Evolutionary conservation across 2,113 vertebrate genomes (phyloP), one percentile per base, ranked within the genome.

Genomic region (Brienomyrus longianalis): DNA sequence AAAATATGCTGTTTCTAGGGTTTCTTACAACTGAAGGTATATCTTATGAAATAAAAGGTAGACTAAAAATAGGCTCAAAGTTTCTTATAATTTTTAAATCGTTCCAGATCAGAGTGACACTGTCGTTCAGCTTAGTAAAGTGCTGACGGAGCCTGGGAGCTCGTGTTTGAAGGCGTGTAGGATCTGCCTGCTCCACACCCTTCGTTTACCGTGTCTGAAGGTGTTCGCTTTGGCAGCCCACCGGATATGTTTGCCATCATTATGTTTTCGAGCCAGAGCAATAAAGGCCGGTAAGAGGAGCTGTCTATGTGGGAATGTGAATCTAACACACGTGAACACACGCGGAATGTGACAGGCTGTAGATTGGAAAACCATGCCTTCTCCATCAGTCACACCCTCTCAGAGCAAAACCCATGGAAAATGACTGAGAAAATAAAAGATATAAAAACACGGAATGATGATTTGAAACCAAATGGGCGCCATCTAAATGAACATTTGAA

Each of bases 381-480:
- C 47, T 39, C 27, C 43, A 80, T 31, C 21, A 48, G 39, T 74
- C 87, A 50, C 48, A n/a, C 59, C 31, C 59, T 88, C 31, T 5
- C 15, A 27, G 74, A 83, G 54, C 74, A 21, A 21, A 89, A 89
- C 4, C 62, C 62, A 11, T 70, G 62, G 17, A 45, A 89, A 47
- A 62, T 56, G 31, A 19, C 27, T 83, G 31, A n/a, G 39, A 89
- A 84, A 13, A 83, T 54, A 7, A 52, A 39, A 47, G 51, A 3
- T 8, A 83, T 89, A 83, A 83, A 84, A 83, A 51, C 88, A 52
- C 2, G 3, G 23, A 17, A 19, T 83, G 70, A 89, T 50, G 39
- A 89, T 83, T 17, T 89, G 88, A 89, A 80, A 35, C 27, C 50
- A 54, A n/a, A 31, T 45, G 74, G 51, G 52, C 47, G 54, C 51